Percentiles rank a stretch among this genome's conserved stretches.
phyloP scores from a whole-genome alignment of 2,113 vertebrate species.

The Hypomesus transpacificus region DNA sequence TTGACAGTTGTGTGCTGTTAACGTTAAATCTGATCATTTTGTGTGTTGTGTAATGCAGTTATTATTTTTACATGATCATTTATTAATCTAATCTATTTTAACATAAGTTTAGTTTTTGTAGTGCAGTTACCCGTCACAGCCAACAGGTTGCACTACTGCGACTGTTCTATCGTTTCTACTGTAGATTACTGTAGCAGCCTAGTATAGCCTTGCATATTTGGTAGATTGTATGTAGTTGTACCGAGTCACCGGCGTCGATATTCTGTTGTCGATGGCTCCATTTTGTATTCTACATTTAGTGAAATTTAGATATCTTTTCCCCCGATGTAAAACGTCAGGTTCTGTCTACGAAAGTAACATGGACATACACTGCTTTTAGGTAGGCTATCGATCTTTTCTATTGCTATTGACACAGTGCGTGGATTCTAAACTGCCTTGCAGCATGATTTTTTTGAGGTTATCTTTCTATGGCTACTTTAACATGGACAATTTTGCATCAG shows the following conservation, averaged over 20 bases:
- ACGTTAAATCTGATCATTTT: no score
- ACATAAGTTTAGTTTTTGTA: not conserved
- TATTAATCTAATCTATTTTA: no score
- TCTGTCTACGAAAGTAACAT: no score
- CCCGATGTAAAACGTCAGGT: not conserved
- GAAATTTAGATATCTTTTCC: not conserved
- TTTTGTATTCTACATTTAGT: not conserved
- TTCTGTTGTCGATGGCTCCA: not conserved
- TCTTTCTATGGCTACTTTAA: no score
- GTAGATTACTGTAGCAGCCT: no score
- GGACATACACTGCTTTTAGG: no score
- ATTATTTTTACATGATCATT: no score
- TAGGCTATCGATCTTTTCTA: no score
- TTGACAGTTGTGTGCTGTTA: no score
- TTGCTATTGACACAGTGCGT: not conserved
- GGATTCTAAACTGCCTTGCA: not conserved
- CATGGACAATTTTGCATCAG: no score
- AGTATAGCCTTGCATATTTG: not conserved
- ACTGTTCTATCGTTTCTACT: conserved; percentile 6
- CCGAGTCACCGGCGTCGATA: not conserved
- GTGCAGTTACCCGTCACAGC: conserved; percentile 52
- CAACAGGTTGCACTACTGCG: conserved; percentile 72
- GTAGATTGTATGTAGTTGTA: not conserved
- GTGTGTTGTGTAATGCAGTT: no score
- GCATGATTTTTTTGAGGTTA: no score